Evolutionary conservation across 2,888 invertebrate species (phyloP).

Genomic region (Platycheirus albimanus): DNA sequence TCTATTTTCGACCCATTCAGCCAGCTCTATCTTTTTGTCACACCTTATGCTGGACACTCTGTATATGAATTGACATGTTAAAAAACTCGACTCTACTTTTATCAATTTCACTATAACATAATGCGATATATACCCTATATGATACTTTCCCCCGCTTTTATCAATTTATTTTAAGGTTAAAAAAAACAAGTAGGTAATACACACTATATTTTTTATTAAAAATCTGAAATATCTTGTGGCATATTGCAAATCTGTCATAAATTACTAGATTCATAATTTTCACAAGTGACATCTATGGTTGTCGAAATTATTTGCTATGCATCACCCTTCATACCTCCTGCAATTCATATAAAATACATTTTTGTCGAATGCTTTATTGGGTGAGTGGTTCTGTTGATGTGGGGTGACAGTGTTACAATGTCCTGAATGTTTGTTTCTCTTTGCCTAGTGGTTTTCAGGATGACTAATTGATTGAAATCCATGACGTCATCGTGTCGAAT

Average conservation of each 20-base stretch:
- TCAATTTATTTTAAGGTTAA: too few species aligned
- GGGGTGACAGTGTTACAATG: conserved; percentile 52
- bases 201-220: conserved; percentile 29
- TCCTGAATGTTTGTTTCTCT: conserved; percentile 61
- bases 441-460: conserved; percentile 69
- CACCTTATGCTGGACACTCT: too few species aligned
- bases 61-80: too few species aligned
- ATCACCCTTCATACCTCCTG: conserved; percentile 61
- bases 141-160: too few species aligned
- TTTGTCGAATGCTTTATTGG: conserved; percentile 54
- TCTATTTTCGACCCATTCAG: too few species aligned
- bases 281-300: conserved; percentile 62
- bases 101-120: too few species aligned
- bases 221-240: conserved; percentile 8
- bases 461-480: conserved; percentile 80
- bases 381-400: conserved; percentile 49
- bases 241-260: conserved; percentile 55
- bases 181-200: too few species aligned
- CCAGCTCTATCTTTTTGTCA: too few species aligned
- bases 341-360: conserved; percentile 25
- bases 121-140: too few species aligned
- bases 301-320: conserved; percentile 55
- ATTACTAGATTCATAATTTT: conserved; percentile 58
- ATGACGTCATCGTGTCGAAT: conserved; percentile 83
- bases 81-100: too few species aligned